Evolutionary conservation across 2,113 vertebrate genomes (phyloP), one percentile per base, ranked within the genome.

Genomic region (Centropus unirufus): DNA sequence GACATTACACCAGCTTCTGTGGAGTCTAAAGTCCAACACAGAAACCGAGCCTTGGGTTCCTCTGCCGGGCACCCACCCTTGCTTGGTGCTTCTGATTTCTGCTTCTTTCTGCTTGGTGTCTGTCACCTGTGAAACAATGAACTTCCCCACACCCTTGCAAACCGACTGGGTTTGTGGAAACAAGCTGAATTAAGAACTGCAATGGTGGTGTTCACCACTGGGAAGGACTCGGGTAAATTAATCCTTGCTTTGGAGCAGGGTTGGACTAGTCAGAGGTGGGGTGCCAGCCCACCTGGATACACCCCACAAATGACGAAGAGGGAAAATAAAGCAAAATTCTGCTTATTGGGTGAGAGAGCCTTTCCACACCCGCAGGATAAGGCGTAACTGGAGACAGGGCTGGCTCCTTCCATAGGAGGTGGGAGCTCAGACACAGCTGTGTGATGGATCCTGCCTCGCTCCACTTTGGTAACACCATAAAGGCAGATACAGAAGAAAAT

Each of bases 1-100:
- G 57, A 9, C 5, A 0, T 12, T 6, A 9, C 4, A 52, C 66
- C 12, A 0, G 4, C 6, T 19, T 32, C 2, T 8, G 0, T 12
- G 36, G 62, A 51, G 23, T 18, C 68, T 32, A 16, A 54, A 58
- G 47, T 8, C 17, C 39, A 16, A 7, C 2, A 0, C 26, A 12
- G 47, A 77, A 61, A 19, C 5, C 0, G 0, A 46, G 12, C 15
- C 9, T 19, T 3, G 12, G 49, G 19, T 20, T 32, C 26, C 47
- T 46, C 36, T 30, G 15, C 23, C 47, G 13, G 11, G 3, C 24
- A 12, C 13, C 58, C 62, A 2, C 32, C 21, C 51, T 63, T 15
- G 30, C 26, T 36, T 40, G 44, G 5, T 9, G 12, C 13, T 39
- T 76, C 3, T 0, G 0, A 36, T 4, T 83, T 39, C 1, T 5